Evolutionary conservation across 2,888 invertebrate species (phyloP).

Genomic region (Apotomis turbidana): DNA sequence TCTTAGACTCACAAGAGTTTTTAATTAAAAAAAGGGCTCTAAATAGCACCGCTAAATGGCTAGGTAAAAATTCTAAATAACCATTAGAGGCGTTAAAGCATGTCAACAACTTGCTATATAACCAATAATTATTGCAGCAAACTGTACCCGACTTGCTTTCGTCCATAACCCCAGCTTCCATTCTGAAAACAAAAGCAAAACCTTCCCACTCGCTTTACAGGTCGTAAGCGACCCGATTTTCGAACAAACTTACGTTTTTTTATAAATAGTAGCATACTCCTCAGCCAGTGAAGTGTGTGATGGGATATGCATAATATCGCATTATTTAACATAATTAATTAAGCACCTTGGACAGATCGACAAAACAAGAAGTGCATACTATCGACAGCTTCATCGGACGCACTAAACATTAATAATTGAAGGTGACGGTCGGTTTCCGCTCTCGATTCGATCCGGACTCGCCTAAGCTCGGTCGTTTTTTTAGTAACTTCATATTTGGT

Average conservation of each 20-base stretch:
- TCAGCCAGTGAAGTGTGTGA: conserved; percentile 59
- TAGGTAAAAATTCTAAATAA: background rate
- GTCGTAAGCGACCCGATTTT: background rate
- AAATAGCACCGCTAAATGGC: too few relatives aligned
- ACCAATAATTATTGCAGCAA: conserved; percentile 1
- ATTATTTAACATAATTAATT: conserved; percentile 81
- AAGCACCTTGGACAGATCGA: conserved; percentile 69
- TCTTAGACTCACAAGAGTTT: too few relatives aligned
- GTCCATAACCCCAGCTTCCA: conserved; percentile 14
- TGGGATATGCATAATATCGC: conserved; percentile 79
- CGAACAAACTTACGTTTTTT: background rate
- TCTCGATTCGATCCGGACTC: conserved; percentile 57
- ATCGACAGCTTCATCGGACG: conserved; percentile 77
- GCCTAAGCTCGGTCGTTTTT: conserved; percentile 29
- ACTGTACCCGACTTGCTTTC: conserved; percentile 5
- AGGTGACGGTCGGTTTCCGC: conserved; percentile 75
- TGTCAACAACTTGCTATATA: background rate
- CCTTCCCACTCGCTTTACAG: background rate
- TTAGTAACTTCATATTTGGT: conserved; percentile 16
- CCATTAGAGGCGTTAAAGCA: conserved; percentile 11
- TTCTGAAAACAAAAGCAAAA: conserved; percentile 29
- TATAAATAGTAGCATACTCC: conserved; percentile 15
- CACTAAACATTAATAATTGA: conserved; percentile 77
- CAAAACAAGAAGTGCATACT: conserved; percentile 77
- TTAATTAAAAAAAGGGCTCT: too few relatives aligned